Conservation (phyloP, 2,797 vertebrate species). For the Cyclopterus lumpus region DNA sequence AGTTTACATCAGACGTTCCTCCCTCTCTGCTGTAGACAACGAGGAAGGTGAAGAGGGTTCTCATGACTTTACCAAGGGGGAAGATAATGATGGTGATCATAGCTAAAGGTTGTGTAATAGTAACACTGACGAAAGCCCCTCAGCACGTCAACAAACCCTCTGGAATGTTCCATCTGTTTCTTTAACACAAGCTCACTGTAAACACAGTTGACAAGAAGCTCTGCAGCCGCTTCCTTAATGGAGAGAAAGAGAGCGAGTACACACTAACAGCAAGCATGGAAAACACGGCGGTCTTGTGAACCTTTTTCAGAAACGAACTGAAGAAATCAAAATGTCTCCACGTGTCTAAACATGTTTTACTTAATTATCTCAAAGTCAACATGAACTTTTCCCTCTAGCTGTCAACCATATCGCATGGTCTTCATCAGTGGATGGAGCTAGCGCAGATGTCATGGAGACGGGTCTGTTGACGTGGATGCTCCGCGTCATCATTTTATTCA, state of each 20-base stretch:
- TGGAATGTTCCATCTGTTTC: slow-evolving; percentile 66
- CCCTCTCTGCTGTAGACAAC: too few species aligned
- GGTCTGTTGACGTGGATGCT: background rate
- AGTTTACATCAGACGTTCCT: background rate
- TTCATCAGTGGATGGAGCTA: background rate
- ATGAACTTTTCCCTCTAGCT: background rate
- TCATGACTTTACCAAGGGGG: background rate
- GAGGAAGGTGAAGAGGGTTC: background rate
- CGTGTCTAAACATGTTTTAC: background rate
- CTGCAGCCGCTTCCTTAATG: slow-evolving; percentile 44
- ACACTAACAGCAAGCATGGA: background rate
- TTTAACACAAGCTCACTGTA: slow-evolving; percentile 54
- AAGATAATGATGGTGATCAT: background rate
- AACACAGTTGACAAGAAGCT: slow-evolving; percentile 62
- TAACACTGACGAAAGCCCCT: slow-evolving; percentile 37
- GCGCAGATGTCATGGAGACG: background rate
- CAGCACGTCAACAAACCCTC: slow-evolving; percentile 40
- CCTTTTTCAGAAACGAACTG: background rate
- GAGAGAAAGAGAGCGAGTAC: slow-evolving; percentile 22
- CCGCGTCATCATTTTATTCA: background rate
- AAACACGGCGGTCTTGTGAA: background rate
- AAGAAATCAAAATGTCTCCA: background rate
- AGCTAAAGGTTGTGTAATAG: slow-evolving; percentile 23
- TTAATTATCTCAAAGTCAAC: background rate
- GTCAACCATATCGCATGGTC: background rate